These are phyloP conservation scores for Sarcophaga carnaria DNA, from an alignment of 2,888 invertebrate species.

Conservation along the genomic window DNA sequence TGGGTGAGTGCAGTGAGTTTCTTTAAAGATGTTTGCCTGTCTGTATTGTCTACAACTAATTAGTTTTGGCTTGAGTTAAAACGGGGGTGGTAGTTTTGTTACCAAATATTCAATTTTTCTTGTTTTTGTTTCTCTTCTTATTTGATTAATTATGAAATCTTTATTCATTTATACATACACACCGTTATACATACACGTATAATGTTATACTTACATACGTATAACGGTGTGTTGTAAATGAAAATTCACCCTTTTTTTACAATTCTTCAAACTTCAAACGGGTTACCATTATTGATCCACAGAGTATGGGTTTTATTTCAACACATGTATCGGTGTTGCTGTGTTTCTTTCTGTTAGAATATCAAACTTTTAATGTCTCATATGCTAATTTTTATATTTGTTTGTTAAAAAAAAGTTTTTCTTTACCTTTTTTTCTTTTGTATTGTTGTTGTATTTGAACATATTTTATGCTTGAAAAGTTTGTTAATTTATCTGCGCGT, in stretches of 20 bases:
- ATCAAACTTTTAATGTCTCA: slow-evolving; percentile 31
- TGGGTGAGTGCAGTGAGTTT: slow-evolving; percentile 23
- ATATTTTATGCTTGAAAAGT: slow-evolving; percentile 36
- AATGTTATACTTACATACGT: too few relatives aligned
- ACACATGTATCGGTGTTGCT: background rate
- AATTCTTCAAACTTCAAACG: background rate
- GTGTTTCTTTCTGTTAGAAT: background rate
- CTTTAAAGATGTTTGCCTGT: slow-evolving; percentile 55
- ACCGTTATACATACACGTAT: background rate
- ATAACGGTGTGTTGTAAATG: background rate
- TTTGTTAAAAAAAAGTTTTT: slow-evolving; percentile 32
- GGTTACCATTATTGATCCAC: background rate
- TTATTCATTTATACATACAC: background rate
- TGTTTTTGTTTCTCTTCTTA: slow-evolving; percentile 15
- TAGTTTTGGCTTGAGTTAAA: slow-evolving; percentile 53
- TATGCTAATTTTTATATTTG: slow-evolving; percentile 57
- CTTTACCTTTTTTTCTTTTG: slow-evolving; percentile 10
- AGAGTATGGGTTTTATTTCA: background rate
- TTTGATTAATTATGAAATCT: slow-evolving; percentile 68
- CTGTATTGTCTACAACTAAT: slow-evolving; percentile 68
- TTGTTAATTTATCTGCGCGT: slow-evolving; percentile 60
- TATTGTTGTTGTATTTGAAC: background rate
- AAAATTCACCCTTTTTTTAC: slow-evolving; percentile 53
- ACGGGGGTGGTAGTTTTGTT: slow-evolving; percentile 41
- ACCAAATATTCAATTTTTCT: background rate